Conservation (phyloP, 92 coral and sea anemone species). For the Bergia sp. region DNA sequence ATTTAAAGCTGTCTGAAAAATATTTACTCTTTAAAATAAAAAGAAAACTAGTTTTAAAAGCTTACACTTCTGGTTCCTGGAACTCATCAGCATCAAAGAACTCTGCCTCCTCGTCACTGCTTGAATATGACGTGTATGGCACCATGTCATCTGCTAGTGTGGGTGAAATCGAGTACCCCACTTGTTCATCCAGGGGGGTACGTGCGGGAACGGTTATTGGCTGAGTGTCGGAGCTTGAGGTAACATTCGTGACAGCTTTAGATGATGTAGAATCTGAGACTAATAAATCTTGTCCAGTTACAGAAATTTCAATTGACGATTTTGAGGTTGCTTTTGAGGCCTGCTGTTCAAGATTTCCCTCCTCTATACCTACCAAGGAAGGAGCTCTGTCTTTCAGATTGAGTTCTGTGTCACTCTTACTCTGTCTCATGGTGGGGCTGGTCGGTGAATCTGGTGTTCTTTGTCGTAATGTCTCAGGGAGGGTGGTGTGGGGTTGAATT, state of each 20-base stretch:
- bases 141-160: slow-evolving; percentile 67
- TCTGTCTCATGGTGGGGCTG: slow-evolving; percentile 65
- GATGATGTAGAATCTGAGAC: slow-evolving; percentile 34
- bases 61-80: slow-evolving; percentile 63
- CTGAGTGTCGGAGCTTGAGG: slow-evolving; percentile 15
- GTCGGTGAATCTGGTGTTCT: slow-evolving; percentile 13
- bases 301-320: slow-evolving; percentile 70
- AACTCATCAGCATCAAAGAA: slow-evolving; percentile 97
- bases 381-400: slow-evolving; percentile 62
- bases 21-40: background rate
- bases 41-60: background rate
- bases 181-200: slow-evolving; percentile 54
- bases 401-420: slow-evolving; percentile 82
- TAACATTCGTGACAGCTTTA: slow-evolving; percentile 31
- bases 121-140: slow-evolving; percentile 93
- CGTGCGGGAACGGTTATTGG: slow-evolving; percentile 26
- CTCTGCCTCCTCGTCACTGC: slow-evolving; percentile 97
- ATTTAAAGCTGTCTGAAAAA: background rate
- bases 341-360: slow-evolving; percentile 32
- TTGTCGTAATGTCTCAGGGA: slow-evolving; percentile 36
- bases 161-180: slow-evolving; percentile 72
- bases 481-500: slow-evolving; percentile 22
- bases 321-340: slow-evolving; percentile 63
- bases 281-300: slow-evolving; percentile 44
- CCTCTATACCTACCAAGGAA: slow-evolving; percentile 42